Evolutionary conservation across 1,140 invertebrate species (phyloP).

Genomic region (Pemphigus obesinymphae): DNA sequence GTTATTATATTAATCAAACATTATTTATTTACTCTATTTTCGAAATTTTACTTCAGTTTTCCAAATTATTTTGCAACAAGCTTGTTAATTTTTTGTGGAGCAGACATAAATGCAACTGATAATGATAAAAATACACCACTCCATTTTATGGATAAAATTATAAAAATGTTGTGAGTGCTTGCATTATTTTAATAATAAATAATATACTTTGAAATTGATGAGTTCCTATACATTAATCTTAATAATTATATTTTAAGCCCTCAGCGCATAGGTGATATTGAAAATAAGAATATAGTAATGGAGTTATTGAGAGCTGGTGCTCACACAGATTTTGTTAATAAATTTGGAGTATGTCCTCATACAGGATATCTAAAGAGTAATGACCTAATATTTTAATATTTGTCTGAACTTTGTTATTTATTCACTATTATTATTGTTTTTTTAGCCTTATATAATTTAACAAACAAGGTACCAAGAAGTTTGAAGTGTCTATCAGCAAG

Average conservation of each 20-base stretch:
- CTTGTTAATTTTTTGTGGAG: constrained; percentile 77
- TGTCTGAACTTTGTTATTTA: neutral
- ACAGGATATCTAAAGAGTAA: constrained; percentile 62
- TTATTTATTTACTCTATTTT: neutral
- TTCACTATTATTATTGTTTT: constrained; percentile 51
- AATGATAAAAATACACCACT: constrained; percentile 75
- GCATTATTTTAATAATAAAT: neutral
- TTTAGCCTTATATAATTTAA: constrained; percentile 64
- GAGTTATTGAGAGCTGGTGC: constrained; percentile 64
- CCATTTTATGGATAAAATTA: constrained; percentile 73
- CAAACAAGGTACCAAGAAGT: constrained; percentile 53
- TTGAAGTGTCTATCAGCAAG: constrained; percentile 1
- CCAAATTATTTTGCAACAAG: constrained; percentile 72
- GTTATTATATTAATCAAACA: neutral
- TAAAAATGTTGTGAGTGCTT: constrained; percentile 58
- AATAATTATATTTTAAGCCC: neutral
- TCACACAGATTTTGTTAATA: constrained; percentile 69
- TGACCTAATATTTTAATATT: neutral
- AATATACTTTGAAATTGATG: neutral
- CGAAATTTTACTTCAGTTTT: constrained; percentile 59
- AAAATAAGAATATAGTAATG: constrained; percentile 64
- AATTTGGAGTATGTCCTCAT: constrained; percentile 62
- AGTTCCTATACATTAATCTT: neutral
- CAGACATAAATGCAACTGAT: constrained; percentile 77
- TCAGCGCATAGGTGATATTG: constrained; percentile 55